Conservation (phyloP, 2,888 invertebrate genomes). For the Fragum whitleyi region DNA sequence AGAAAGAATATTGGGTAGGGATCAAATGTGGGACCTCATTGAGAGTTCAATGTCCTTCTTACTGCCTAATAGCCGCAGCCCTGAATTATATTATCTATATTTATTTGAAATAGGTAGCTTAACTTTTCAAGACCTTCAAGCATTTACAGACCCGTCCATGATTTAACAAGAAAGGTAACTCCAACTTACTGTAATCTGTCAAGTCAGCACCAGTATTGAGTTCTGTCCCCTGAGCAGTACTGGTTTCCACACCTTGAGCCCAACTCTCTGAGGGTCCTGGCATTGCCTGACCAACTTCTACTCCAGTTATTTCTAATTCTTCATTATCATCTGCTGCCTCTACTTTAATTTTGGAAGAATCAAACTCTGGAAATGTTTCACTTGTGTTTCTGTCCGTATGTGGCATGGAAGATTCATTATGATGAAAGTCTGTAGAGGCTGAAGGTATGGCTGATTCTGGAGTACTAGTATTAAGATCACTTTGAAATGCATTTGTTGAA, state of each 20-base stretch:
- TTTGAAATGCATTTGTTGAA: not conserved
- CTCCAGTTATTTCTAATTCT: slow-evolving; percentile 52
- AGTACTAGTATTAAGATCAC: not conserved
- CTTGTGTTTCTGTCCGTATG: not conserved
- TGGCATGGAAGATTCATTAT: not conserved
- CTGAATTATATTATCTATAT: too few relatives aligned
- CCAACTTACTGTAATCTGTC: slow-evolving; percentile 48
- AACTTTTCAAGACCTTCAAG: not conserved
- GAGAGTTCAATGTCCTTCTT: too few relatives aligned
- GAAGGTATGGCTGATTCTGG: not conserved
- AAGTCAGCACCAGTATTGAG: slow-evolving; percentile 15
- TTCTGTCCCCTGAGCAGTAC: slow-evolving; percentile 26
- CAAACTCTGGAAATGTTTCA: not conserved
- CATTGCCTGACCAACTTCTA: slow-evolving; percentile 34
- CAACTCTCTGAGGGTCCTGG: slow-evolving; percentile 25
- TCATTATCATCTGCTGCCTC: slow-evolving; percentile 35
- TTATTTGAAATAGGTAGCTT: not conserved
- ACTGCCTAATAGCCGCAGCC: too few relatives aligned
- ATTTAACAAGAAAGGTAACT: not conserved
- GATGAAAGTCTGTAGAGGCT: not conserved
- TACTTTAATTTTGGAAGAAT: slow-evolving; percentile 30
- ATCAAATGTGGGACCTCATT: too few relatives aligned
- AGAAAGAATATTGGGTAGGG: too few relatives aligned
- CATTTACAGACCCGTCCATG: not conserved
- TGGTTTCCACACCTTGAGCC: slow-evolving; percentile 32